Evolutionary conservation across 23 tunicate genomes (phyloP).

Genomic region (Clavelina lepadiformis): DNA sequence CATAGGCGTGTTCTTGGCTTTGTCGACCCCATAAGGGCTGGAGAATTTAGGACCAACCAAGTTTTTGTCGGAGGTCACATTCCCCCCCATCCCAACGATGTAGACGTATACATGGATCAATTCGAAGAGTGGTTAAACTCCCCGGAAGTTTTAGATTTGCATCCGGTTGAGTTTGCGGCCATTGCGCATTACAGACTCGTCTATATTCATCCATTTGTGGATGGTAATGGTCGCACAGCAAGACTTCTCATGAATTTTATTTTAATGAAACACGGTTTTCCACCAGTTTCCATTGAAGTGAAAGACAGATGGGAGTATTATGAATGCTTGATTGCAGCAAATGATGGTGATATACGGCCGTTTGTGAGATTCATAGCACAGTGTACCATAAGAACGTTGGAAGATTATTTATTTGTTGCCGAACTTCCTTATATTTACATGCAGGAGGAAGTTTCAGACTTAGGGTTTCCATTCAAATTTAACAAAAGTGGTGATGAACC

Average conservation of each 20-base stretch:
- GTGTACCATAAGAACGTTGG: slow-evolving; percentile 62
- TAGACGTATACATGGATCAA: slow-evolving; percentile 77
- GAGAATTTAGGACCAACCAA: slow-evolving; percentile 76
- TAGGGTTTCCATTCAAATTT: too few species aligned
- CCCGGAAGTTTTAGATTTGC: slow-evolving; percentile 35
- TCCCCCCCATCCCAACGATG: slow-evolving; percentile 86
- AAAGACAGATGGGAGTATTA: slow-evolving; percentile 83
- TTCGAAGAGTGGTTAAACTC: slow-evolving; percentile 86
- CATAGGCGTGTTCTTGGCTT: slow-evolving; percentile 85
- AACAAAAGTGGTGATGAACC: too few species aligned
- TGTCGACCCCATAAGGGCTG: slow-evolving; percentile 84
- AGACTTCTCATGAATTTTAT: slow-evolving; percentile 90
- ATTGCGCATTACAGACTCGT: slow-evolving; percentile 90
- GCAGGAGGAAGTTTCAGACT: too few species aligned
- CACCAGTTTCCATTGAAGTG: slow-evolving; percentile 82
- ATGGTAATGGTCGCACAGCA: slow-evolving; percentile 96
- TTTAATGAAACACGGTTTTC: slow-evolving; percentile 86
- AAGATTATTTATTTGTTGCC: slow-evolving; percentile 69
- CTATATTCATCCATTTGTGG: slow-evolving; percentile 93
- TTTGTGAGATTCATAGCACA: slow-evolving; percentile 82
- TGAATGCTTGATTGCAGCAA: slow-evolving; percentile 69
- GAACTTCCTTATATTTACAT: slow-evolving; percentile 47
- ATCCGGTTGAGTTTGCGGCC: slow-evolving; percentile 91
- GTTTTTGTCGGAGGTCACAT: slow-evolving; percentile 90
- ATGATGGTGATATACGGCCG: slow-evolving; percentile 85